A percentile compares a stretch with the other conserved stretches of the same genome.
Evolutionary conservation across 2,888 invertebrate genomes (phyloP).

Genomic region (Seladonia tumulorum): DNA sequence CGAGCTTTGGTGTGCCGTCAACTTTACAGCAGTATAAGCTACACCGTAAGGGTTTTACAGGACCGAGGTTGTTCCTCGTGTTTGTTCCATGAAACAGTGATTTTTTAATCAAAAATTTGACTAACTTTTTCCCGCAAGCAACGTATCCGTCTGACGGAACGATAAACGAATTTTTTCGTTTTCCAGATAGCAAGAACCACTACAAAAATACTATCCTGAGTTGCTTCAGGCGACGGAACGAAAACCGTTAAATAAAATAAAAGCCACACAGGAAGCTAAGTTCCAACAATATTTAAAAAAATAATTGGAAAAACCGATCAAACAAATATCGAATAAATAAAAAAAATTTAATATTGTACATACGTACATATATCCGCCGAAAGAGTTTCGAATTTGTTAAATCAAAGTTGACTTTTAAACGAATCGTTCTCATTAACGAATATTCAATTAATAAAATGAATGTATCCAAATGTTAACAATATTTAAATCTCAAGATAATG

Average conservation of each 20-base stretch:
- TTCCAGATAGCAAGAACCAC: neutral
- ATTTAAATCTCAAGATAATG: neutral
- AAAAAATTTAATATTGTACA: neutral
- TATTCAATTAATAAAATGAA: neutral
- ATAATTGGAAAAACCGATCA: neutral
- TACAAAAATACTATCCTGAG: neutral
- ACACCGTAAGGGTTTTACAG: too few relatives aligned
- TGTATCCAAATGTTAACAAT: neutral
- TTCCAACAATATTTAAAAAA: neutral
- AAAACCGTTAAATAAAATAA: neutral
- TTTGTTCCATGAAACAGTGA: neutral
- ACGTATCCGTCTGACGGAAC: neutral
- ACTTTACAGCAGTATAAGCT: too few relatives aligned
- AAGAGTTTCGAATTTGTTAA: neutral
- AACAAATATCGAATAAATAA: neutral
- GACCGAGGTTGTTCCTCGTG: neutral
- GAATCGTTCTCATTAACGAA: neutral
- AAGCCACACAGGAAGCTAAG: neutral
- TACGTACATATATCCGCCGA: neutral
- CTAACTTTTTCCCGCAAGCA: neutral
- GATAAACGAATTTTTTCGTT: neutral
- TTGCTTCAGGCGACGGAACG: neutral
- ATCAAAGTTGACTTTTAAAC: neutral
- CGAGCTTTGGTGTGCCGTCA: too few relatives aligned
- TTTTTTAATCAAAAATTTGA: neutral